Evolutionary conservation across 2,113 vertebrate species (phyloP), one percentile per base, ranked within the genome.

Genomic region (Trichechus manatus): DNA sequence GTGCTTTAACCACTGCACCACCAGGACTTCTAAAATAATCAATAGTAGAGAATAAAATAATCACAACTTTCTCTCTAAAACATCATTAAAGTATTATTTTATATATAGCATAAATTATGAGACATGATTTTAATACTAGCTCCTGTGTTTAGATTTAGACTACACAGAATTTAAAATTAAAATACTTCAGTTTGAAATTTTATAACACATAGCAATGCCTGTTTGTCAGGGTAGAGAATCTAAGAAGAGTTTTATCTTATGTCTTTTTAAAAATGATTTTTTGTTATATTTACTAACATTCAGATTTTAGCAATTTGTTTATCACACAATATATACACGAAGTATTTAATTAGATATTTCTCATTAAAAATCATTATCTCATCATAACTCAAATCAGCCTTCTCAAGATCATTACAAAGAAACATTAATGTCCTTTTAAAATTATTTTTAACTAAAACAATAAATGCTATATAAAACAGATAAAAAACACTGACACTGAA

Each of bases 31-130:
- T 17, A 47, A 75, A 94, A 89, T 23, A 77, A 82, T 6, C 10
- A 87, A 19, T 39, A 89, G 72, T 47, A 89, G 6, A 82, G 31
- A 91, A 66, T 66, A 89, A 81, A 90, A 68, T 6, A 63, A 83
- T 15, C 23, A 61, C 31, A 92, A 93, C 31, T 75, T 91, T 59
- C 11, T 27, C 61, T 39, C 23, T 81, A 74, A 94, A 86, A 89
- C 29, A 94, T n/a, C 44, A 68, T 42, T 87, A 88, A 96, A 89
- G 5, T 91, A 36, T 23, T 96, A 87, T 70, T 97, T 93, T 82
- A 88, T 78, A 42, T 66, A 88, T 29, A 78, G 53, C 6, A 15
- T 56, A 82, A 94, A n/a, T 33, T 56, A 79, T 25, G 36, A 94
- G 27, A 25, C 15, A 79, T 63, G 56, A 91, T 89, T 92, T 94